Conservation (phyloP, 2,113 vertebrate species). For the Microtus montanus region DNA sequence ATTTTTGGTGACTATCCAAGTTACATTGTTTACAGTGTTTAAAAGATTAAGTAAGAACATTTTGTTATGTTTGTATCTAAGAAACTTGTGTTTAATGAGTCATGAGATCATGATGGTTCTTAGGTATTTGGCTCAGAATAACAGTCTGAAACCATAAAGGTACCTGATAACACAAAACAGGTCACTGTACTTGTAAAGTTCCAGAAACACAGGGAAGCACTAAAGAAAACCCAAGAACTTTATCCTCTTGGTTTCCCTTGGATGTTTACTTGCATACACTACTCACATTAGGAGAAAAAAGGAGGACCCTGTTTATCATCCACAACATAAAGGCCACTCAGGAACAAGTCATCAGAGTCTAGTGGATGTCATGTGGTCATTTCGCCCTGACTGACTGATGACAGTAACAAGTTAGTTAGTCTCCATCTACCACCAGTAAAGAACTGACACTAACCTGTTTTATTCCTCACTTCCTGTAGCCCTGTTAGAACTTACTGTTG, state of each 20-base stretch:
- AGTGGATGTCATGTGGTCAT: fast-evolving
- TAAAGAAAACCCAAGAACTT: not conserved
- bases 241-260: not conserved
- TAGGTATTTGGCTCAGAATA: not conserved
- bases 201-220: not conserved
- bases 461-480: not conserved
- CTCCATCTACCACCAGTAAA: not conserved
- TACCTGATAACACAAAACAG: not conserved
- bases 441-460: not conserved
- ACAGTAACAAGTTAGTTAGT: too few species aligned
- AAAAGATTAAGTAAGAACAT: not conserved
- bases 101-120: not conserved
- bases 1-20: not conserved
- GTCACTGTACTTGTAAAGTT: not conserved
- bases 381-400: not conserved
- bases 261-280: not conserved
- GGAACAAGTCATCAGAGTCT: not conserved
- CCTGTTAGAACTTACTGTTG: not conserved
- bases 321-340: not conserved
- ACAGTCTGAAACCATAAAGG: not conserved
- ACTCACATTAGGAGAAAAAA: not conserved
- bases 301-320: not conserved
- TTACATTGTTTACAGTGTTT: not conserved
- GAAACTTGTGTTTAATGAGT: not conserved
- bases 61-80: not conserved